Evolutionary conservation across 2,888 invertebrate genomes (phyloP).

Genomic region (Phanerotoma sp.): DNA sequence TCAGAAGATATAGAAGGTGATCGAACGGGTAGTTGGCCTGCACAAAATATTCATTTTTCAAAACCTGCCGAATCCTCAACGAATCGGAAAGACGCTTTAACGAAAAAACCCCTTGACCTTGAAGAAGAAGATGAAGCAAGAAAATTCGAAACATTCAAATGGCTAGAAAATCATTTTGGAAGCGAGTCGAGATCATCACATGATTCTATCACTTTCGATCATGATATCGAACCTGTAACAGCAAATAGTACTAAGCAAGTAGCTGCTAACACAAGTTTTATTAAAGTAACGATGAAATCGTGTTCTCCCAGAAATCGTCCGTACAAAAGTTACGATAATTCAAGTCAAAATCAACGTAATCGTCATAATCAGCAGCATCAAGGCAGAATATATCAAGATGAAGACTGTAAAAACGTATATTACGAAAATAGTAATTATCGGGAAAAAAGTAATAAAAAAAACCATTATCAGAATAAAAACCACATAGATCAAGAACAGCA

Average conservation of each 20-base stretch:
- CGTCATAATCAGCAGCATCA: background rate
- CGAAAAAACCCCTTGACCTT: slow-evolving; percentile 79
- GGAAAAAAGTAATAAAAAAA: no score
- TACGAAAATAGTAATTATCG: no score
- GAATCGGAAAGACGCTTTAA: slow-evolving; percentile 79
- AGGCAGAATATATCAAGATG: background rate
- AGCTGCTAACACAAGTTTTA: slow-evolving; percentile 71
- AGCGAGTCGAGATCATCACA: slow-evolving; percentile 80
- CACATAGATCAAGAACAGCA: background rate
- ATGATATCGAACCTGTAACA: slow-evolving; percentile 61
- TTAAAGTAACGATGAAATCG: slow-evolving; percentile 76
- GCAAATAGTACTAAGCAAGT: slow-evolving; percentile 35
- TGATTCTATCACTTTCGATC: slow-evolving; percentile 70
- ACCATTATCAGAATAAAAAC: no score
- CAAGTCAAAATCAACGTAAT: background rate
- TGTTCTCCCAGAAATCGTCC: slow-evolving; percentile 38
- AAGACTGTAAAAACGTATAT: no score
- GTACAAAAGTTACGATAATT: slow-evolving; percentile 15
- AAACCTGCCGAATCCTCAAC: slow-evolving; percentile 38
- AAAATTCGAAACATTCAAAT: slow-evolving; percentile 87
- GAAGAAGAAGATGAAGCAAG: slow-evolving; percentile 87
- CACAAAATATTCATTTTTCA: slow-evolving; percentile 34
- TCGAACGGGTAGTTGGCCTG: slow-evolving; percentile 60
- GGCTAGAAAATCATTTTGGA: slow-evolving; percentile 89
- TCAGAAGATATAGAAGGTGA: slow-evolving; percentile 83